phyloP scores from a whole-genome alignment of 2,797 vertebrate species.

The Nannoperca australis region DNA sequence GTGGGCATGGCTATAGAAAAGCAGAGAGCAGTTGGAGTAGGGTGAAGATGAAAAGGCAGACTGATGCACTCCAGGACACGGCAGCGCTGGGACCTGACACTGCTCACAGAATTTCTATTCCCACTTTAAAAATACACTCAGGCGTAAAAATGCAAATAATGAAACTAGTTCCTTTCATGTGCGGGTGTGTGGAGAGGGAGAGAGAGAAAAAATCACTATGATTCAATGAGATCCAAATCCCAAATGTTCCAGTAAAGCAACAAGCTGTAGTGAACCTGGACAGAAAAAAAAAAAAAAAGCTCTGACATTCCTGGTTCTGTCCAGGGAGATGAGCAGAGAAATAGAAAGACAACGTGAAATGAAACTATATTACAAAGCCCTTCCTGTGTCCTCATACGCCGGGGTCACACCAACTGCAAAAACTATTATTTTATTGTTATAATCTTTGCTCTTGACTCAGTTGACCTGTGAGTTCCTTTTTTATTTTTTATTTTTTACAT shows the following conservation, averaged over 20 bases:
- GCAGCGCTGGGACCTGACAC: conserved; percentile 72
- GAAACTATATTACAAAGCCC: conserved; percentile 45
- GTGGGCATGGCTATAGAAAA: conserved; percentile 51
- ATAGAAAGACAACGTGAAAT: conserved; percentile 45
- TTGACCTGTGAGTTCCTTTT: not conserved
- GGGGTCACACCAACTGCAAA: conserved; percentile 16
- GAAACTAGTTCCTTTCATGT: conserved; percentile 80
- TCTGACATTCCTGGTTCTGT: conserved; percentile 46
- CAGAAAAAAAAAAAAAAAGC: conserved; percentile 3
- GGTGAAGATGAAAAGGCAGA: conserved; percentile 81
- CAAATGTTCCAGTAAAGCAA: conserved; percentile 73
- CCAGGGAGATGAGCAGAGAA: conserved; percentile 37
- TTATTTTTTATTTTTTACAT: not conserved
- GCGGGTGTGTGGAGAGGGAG: conserved; percentile 48
- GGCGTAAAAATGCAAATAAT: conserved; percentile 82
- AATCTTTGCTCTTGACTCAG: conserved; percentile 3
- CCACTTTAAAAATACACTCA: conserved; percentile 79
- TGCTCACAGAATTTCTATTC: conserved; percentile 78
- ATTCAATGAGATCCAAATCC: conserved; percentile 74
- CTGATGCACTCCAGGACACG: conserved; percentile 80
- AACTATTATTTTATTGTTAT: not conserved
- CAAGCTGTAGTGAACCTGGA: conserved; percentile 68
- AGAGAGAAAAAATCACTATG: conserved; percentile 52
- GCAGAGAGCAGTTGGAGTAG: conserved; percentile 52
- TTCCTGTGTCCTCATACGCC: conserved; percentile 20